Evolutionary conservation across 1,140 invertebrate species (phyloP).

Genomic region (Gerris buenoi): DNA sequence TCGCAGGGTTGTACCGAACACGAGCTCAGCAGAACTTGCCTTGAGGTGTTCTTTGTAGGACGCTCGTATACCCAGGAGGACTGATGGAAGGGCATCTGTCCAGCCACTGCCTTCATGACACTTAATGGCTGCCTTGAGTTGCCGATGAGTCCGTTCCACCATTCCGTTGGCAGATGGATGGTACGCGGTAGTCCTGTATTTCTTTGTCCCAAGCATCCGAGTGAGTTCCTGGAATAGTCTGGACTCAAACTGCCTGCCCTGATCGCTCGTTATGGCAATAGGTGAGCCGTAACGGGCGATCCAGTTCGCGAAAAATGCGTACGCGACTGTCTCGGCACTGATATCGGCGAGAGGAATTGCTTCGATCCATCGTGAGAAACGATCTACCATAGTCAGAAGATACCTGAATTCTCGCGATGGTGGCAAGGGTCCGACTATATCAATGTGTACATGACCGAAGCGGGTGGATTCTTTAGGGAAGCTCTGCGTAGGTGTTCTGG

Average conservation of each 20-base stretch:
- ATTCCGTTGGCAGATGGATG: not conserved
- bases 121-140: not conserved
- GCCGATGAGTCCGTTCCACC: not conserved
- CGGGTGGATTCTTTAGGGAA: not conserved
- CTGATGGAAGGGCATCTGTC: not conserved
- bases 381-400: not conserved
- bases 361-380: not conserved
- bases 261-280: not conserved
- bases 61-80: not conserved
- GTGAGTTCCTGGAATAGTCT: not conserved
- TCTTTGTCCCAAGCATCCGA: not conserved
- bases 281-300: not conserved
- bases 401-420: not conserved
- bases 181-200: not conserved
- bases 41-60: not conserved
- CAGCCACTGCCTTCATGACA: not conserved
- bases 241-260: not conserved
- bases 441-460: not conserved
- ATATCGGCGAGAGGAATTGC: not conserved
- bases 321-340: not conserved
- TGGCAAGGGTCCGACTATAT: not conserved
- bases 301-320: not conserved
- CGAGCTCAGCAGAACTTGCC: not conserved
- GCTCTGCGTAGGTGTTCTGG: not conserved
- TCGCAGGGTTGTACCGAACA: not conserved